phyloP scores from a whole-genome alignment of 2,797 vertebrate genomes.

The Serranus cabrilla region DNA sequence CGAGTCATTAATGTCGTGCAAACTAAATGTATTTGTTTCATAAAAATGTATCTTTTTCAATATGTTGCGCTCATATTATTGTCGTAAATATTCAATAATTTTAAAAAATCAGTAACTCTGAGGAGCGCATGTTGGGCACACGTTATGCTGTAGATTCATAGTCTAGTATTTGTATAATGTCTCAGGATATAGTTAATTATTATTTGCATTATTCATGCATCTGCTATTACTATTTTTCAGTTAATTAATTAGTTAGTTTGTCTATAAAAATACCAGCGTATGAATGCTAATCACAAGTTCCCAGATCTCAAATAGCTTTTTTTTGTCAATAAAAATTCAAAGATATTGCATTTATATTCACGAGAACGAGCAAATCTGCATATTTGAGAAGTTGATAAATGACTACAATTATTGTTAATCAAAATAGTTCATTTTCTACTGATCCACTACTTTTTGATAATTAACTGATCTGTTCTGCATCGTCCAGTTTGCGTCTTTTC shows the following conservation, averaged over 20 bases:
- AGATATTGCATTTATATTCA: neutral
- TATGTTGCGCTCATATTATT: too few relatives aligned
- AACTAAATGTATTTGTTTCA: too few relatives aligned
- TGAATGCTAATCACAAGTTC: neutral
- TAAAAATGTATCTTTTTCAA: too few relatives aligned
- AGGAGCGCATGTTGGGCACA: too few relatives aligned
- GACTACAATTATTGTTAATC: neutral
- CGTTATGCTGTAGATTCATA: too few relatives aligned
- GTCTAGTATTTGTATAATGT: neutral
- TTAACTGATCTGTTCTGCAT: neutral
- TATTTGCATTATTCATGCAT: neutral
- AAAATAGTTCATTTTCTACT: neutral
- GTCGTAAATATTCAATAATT: too few relatives aligned
- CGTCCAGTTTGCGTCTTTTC: neutral
- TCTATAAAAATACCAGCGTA: neutral
- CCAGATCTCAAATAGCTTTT: neutral
- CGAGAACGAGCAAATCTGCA: neutral
- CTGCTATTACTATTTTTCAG: neutral
- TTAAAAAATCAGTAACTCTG: too few relatives aligned
- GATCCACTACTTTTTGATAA: neutral
- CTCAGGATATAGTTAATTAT: neutral
- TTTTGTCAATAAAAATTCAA: neutral
- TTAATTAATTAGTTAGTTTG: neutral
- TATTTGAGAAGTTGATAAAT: neutral
- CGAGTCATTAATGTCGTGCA: too few relatives aligned